Evolutionary conservation across 2,888 invertebrate genomes (phyloP).

Genomic region (Rhimphoctona megacephalus): DNA sequence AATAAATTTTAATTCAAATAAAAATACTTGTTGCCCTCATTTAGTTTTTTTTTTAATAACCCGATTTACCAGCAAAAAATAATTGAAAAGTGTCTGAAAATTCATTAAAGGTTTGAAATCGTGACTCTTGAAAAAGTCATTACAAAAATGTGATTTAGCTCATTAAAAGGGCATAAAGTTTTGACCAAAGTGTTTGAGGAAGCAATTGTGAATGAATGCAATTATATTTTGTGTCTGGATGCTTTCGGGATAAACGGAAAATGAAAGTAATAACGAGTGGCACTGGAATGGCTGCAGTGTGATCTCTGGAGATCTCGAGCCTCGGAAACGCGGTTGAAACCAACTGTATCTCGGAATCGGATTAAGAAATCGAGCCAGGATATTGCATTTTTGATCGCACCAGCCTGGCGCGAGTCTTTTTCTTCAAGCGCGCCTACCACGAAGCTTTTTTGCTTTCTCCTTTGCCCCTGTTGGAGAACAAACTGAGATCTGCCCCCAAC

Average conservation of each 20-base stretch:
- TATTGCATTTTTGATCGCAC: slow-evolving; percentile 84
- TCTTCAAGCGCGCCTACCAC: slow-evolving; percentile 43
- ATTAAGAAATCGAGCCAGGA: slow-evolving; percentile 83
- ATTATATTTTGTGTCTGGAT: slow-evolving; percentile 49
- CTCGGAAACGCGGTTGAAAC: slow-evolving; percentile 50
- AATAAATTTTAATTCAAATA: no score
- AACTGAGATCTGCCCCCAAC: slow-evolving; percentile 15
- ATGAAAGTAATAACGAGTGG: slow-evolving; percentile 51
- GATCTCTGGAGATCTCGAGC: slow-evolving; percentile 42
- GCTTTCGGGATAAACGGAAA: slow-evolving; percentile 32
- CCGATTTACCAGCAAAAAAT: background rate
- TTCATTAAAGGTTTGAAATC: background rate
- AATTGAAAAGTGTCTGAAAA: background rate
- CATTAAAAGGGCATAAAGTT: background rate
- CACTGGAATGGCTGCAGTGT: slow-evolving; percentile 36
- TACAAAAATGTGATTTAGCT: background rate
- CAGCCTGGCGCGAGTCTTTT: slow-evolving; percentile 62
- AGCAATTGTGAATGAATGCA: slow-evolving; percentile 39
- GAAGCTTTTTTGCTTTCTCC: slow-evolving; percentile 35
- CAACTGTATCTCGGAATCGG: slow-evolving; percentile 78
- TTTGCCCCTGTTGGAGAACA: slow-evolving; percentile 51
- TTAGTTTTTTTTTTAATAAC: background rate
- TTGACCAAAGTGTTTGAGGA: slow-evolving; percentile 31
- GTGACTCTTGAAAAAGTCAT: background rate
- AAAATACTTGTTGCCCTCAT: no score